Conservation (phyloP, 2,113 vertebrate species). For the Coracopsis vasa region DNA sequence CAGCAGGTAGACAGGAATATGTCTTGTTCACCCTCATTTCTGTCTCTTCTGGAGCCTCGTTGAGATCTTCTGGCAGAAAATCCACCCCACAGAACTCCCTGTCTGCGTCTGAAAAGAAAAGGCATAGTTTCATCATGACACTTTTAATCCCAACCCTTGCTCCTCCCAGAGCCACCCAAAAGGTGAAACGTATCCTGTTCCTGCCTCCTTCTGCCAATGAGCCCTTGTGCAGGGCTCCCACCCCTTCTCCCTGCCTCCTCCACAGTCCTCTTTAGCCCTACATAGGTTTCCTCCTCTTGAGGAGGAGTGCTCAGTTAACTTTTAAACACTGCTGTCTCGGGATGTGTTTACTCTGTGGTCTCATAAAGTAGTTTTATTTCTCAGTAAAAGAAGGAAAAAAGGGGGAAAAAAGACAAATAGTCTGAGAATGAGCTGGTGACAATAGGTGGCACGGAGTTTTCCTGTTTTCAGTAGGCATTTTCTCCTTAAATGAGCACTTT, state of each 20-base stretch:
- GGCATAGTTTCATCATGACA: background rate
- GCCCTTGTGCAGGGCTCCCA: slow-evolving; percentile 10
- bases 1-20: slow-evolving; percentile 72
- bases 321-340: background rate
- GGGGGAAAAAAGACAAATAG: background rate
- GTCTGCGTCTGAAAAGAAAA: slow-evolving; percentile 44
- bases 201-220: slow-evolving; percentile 1
- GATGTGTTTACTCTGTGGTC: background rate
- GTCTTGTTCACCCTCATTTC: slow-evolving; percentile 77
- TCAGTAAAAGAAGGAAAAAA: background rate
- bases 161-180: slow-evolving; percentile 55
- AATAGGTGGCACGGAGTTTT: background rate
- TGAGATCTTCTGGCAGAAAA: slow-evolving; percentile 59
- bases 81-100: slow-evolving; percentile 62
- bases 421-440: background rate
- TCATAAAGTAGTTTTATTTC: background rate
- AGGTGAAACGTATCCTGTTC: slow-evolving; percentile 38
- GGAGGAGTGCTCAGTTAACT: background rate
- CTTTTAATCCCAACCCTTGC: slow-evolving; percentile 27
- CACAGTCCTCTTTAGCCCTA: background rate
- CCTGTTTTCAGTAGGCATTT: background rate
- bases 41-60: slow-evolving; percentile 6
- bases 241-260: background rate
- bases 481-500: background rate
- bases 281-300: background rate